These are phyloP conservation scores for Schizothorax lantsangensis DNA, from an alignment of 2,797 vertebrate species.

Conservation along the genomic window DNA sequence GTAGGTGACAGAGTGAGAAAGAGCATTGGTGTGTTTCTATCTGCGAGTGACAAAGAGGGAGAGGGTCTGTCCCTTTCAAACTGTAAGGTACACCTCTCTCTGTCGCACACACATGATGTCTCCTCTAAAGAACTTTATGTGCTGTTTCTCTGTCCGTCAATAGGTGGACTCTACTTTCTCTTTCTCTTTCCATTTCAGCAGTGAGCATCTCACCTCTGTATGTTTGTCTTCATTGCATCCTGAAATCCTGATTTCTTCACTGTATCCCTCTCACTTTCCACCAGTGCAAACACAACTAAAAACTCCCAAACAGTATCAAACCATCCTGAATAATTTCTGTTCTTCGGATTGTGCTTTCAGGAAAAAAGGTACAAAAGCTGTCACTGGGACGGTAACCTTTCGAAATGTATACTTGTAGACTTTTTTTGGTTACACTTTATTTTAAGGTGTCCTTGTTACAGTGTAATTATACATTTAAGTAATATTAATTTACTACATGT, in stretches of 20 bases:
- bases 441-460: too few species aligned
- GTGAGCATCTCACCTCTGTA: conserved; percentile 4
- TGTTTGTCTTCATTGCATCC: neutral
- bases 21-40: conserved; percentile 41
- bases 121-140: neutral
- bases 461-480: too few species aligned
- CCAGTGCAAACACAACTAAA: neutral
- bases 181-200: conserved; percentile 28
- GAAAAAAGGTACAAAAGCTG: neutral
- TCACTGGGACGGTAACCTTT: neutral
- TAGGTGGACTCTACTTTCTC: conserved; percentile 42
- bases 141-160: conserved; percentile 26
- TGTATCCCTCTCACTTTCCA: neutral
- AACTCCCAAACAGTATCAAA: neutral
- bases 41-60: conserved; percentile 47
- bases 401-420: neutral
- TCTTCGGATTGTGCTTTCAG: neutral
- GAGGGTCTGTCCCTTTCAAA: conserved; percentile 61
- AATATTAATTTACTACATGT: too few species aligned
- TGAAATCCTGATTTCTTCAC: neutral
- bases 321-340: neutral
- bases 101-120: neutral
- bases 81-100: conserved; percentile 17
- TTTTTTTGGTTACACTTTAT: neutral
- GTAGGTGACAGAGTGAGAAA: conserved; percentile 37